phyloP scores from a whole-genome alignment of 2,888 invertebrate genomes.

The Drosophila lacicola region DNA sequence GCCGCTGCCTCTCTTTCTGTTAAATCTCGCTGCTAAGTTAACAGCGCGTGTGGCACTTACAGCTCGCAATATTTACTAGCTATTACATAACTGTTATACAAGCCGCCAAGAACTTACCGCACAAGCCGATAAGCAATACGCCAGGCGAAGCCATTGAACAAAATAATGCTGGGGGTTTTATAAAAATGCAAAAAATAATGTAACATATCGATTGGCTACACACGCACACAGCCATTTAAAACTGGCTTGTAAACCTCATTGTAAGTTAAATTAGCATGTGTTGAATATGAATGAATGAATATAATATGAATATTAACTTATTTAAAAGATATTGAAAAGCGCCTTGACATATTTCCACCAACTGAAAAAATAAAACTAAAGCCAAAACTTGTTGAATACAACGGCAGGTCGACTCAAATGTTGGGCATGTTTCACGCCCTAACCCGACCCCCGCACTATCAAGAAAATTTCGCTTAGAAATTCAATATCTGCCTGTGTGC shows the following conservation, averaged over 20 bases:
- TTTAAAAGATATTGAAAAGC: slow-evolving; percentile 8
- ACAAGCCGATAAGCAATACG: slow-evolving; percentile 19
- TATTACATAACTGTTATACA: slow-evolving; percentile 51
- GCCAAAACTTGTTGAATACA: slow-evolving; percentile 64
- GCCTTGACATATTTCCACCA: background rate
- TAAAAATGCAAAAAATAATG: slow-evolving; percentile 18
- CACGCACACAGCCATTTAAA: background rate
- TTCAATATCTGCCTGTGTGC: slow-evolving; percentile 55
- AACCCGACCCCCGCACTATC: background rate
- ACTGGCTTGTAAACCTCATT: slow-evolving; percentile 6
- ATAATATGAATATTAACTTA: background rate
- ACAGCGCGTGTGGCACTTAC: slow-evolving; percentile 13
- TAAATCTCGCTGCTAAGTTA: slow-evolving; percentile 7
- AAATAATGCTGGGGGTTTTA: slow-evolving; percentile 8
- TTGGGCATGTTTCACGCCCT: slow-evolving; percentile 6
- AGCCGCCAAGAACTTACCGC: background rate
- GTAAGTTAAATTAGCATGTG: background rate
- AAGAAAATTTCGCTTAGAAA: slow-evolving; percentile 47
- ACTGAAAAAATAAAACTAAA: slow-evolving; percentile 14
- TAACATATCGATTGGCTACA: slow-evolving; percentile 32
- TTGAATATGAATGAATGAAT: background rate
- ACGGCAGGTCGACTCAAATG: slow-evolving; percentile 16
- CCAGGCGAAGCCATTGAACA: slow-evolving; percentile 5
- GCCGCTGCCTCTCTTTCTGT: background rate
- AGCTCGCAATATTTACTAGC: background rate